phyloP scores from a whole-genome alignment of 2,888 invertebrate genomes.

The Ormia ochracea region DNA sequence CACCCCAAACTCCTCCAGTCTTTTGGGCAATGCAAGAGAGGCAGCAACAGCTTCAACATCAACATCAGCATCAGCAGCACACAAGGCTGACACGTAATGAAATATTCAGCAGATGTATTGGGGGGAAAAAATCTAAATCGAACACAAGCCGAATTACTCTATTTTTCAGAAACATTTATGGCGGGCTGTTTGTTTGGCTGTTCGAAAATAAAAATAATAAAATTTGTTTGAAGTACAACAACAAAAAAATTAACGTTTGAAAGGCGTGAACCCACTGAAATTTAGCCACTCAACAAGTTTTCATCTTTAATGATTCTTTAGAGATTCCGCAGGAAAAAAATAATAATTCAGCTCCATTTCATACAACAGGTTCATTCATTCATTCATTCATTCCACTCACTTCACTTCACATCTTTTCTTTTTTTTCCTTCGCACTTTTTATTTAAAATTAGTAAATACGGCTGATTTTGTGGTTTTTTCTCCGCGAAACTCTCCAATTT shows the following conservation, averaged over 20 bases:
- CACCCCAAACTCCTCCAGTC: background rate
- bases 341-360: constrained; percentile 12
- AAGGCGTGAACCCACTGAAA: constrained; percentile 75
- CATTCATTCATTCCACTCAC: background rate
- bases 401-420: constrained; percentile 13
- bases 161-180: constrained; percentile 2
- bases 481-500: background rate
- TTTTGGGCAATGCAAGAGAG: background rate
- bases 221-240: background rate
- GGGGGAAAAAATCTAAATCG: constrained; percentile 27
- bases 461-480: constrained; percentile 37
- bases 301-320: constrained; percentile 59
- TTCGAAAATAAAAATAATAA: constrained; percentile 22
- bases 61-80: constrained; percentile 1
- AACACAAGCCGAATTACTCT: constrained; percentile 52
- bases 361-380: constrained; percentile 13
- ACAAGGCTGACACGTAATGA: constrained; percentile 5
- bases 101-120: no score
- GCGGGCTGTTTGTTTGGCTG: constrained; percentile 10
- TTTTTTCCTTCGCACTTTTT: background rate
- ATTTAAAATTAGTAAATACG: constrained; percentile 35
- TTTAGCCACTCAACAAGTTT: constrained; percentile 64
- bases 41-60: background rate
- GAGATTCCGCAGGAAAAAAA: constrained; percentile 25
- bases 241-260: constrained; percentile 35